phyloP scores from a whole-genome alignment of 2,888 invertebrate species.

The Andrena camellia region DNA sequence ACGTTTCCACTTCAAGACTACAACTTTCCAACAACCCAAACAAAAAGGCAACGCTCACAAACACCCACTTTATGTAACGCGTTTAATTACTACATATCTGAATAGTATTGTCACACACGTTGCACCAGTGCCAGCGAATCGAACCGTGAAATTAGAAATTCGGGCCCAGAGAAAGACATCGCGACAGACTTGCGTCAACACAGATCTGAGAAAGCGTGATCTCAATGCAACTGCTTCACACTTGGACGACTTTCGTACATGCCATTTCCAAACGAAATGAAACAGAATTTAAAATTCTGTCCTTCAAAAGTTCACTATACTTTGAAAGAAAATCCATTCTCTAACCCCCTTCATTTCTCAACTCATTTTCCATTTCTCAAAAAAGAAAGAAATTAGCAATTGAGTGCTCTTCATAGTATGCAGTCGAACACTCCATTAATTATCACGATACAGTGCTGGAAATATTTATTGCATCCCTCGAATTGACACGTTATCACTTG shows the following conservation, averaged over 20 bases:
- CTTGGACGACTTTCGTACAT: conserved; percentile 17
- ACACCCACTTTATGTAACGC: not conserved
- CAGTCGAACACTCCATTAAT: too few species aligned
- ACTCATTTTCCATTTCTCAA: too few species aligned
- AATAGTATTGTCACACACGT: conserved; percentile 1
- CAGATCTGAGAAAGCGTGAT: conserved; percentile 59
- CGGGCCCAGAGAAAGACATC: conserved; percentile 3
- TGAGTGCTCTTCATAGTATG: too few species aligned
- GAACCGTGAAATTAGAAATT: conserved; percentile 59
- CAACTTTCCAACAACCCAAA: not conserved
- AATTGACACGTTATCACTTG: too few species aligned
- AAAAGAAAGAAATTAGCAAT: too few species aligned
- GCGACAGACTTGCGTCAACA: conserved; percentile 47
- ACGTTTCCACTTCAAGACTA: not conserved
- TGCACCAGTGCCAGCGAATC: conserved; percentile 39
- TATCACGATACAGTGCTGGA: too few species aligned
- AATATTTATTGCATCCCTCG: too few species aligned
- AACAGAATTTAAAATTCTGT: not conserved
- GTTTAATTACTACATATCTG: conserved; percentile 11
- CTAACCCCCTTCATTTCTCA: too few species aligned
- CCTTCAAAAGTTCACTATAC: too few species aligned
- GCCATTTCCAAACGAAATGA: too few species aligned
- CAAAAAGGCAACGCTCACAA: not conserved
- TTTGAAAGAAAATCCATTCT: too few species aligned
- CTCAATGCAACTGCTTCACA: conserved; percentile 50